Evolutionary conservation across 2,797 vertebrate species (phyloP).

Genomic region (Coccyzus lansbergi): DNA sequence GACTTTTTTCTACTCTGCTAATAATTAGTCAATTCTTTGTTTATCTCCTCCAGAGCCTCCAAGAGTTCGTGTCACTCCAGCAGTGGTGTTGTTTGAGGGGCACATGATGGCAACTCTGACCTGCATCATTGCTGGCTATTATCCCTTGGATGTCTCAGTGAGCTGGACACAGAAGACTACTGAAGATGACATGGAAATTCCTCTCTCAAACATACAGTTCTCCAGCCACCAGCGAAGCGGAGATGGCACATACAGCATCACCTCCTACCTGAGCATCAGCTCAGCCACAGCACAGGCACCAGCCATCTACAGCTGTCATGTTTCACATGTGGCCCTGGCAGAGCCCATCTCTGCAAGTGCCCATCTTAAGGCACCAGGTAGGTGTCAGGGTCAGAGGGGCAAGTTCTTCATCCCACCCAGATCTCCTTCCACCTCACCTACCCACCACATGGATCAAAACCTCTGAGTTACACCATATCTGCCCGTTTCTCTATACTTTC

Average conservation of each 20-base stretch:
- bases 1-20: not conserved
- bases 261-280: constrained; percentile 76
- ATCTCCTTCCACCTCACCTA: not conserved
- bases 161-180: constrained; percentile 78
- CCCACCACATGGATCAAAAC: not conserved
- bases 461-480: not conserved
- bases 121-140: constrained; percentile 84
- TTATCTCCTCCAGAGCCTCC: constrained; percentile 57
- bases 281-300: constrained; percentile 60
- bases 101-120: constrained; percentile 52
- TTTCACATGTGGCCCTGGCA: constrained; percentile 80
- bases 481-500: not conserved
- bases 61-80: not conserved
- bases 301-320: constrained; percentile 81
- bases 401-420: not conserved
- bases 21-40: not conserved
- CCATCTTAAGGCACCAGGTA: constrained; percentile 64
- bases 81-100: not conserved
- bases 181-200: constrained; percentile 59
- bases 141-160: constrained; percentile 84
- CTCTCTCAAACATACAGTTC: constrained; percentile 63
- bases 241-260: constrained; percentile 82
- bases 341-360: constrained; percentile 68
- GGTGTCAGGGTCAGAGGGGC: not conserved
- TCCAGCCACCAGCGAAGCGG: constrained; percentile 83